These are phyloP conservation scores for Drosophila picticornis DNA, from an alignment of 2,888 invertebrate species.

Conservation along the genomic window DNA sequence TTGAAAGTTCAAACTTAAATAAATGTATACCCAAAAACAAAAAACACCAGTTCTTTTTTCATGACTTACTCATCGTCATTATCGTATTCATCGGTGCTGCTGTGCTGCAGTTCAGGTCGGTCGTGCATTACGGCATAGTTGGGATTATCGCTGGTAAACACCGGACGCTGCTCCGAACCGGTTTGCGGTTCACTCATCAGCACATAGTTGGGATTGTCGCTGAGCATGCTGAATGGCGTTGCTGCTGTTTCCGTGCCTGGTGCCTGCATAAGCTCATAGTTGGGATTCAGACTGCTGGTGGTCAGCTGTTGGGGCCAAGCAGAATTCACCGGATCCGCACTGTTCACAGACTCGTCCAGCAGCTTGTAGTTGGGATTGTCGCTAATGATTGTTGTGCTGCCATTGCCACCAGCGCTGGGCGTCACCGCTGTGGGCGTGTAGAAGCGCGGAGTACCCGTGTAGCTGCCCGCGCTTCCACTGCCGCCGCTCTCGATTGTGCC, in stretches of 20 bases:
- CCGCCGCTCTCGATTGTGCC: constrained; percentile 77
- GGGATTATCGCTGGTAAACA: constrained; percentile 66
- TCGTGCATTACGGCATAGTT: constrained; percentile 67
- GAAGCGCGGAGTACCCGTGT: constrained; percentile 73
- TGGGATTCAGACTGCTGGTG: constrained; percentile 74
- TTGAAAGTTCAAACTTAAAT: background rate
- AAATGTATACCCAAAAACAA: background rate
- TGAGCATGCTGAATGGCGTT: constrained; percentile 24
- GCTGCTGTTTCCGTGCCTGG: constrained; percentile 13
- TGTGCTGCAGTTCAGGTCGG: constrained; percentile 25
- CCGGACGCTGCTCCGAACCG: constrained; percentile 2
- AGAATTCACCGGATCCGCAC: constrained; percentile 31
- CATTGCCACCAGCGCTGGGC: constrained; percentile 46
- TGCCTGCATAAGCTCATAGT: constrained; percentile 77
- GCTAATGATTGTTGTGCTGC: constrained; percentile 56
- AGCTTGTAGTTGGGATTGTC: constrained; percentile 82
- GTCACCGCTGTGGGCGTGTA: constrained; percentile 65
- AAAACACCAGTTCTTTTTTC: background rate
- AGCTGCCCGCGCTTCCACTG: constrained; percentile 81
- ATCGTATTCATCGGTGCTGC: constrained; percentile 60
- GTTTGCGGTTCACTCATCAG: constrained; percentile 72
- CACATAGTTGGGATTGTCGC: constrained; percentile 73
- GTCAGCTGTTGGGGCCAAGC: constrained; percentile 49
- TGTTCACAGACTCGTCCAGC: constrained; percentile 74
- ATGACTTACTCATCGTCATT: constrained; percentile 45